Percentiles rank a stretch among this genome's conserved stretches.
phyloP scores from a whole-genome alignment of 2,113 vertebrate species.

The Periophthalmus modestus region DNA sequence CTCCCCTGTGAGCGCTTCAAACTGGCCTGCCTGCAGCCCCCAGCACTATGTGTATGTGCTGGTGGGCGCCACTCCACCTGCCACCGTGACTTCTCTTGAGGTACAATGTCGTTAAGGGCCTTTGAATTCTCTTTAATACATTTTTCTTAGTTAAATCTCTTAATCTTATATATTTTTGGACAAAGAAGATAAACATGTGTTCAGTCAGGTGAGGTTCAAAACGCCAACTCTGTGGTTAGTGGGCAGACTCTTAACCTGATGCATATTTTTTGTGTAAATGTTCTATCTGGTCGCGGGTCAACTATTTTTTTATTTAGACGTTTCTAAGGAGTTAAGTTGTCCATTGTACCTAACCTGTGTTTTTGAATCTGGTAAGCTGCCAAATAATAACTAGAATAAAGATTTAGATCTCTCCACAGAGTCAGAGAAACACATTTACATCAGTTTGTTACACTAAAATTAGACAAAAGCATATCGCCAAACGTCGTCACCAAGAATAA shows the following conservation, averaged over 20 bases:
- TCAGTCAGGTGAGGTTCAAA: too few species aligned
- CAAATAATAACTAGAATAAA: not conserved
- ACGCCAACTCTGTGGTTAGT: too few species aligned
- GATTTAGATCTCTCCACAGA: not conserved
- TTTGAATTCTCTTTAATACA: too few species aligned
- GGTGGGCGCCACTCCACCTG: conserved; percentile 75
- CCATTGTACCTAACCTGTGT: not conserved
- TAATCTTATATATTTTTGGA: too few species aligned
- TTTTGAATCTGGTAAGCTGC: not conserved
- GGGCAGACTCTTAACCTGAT: not conserved
- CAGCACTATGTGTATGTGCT: conserved; percentile 80
- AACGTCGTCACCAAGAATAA: too few species aligned
- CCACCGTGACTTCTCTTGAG: conserved; percentile 86
- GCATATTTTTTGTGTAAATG: not conserved
- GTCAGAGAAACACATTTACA: too few species aligned
- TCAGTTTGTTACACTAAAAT: too few species aligned
- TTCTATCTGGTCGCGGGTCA: not conserved
- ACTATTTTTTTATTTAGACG: not conserved
- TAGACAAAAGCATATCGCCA: too few species aligned
- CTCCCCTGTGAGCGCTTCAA: conserved; percentile 83
- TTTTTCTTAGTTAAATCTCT: too few species aligned
- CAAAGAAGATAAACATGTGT: too few species aligned
- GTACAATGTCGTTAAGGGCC: conserved; percentile 81
- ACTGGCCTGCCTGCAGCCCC: conserved; percentile 77
- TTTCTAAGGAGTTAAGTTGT: not conserved